These are phyloP conservation scores for Aethes cnicana DNA, from an alignment of 2,888 invertebrate genomes.

Conservation along the genomic window DNA sequence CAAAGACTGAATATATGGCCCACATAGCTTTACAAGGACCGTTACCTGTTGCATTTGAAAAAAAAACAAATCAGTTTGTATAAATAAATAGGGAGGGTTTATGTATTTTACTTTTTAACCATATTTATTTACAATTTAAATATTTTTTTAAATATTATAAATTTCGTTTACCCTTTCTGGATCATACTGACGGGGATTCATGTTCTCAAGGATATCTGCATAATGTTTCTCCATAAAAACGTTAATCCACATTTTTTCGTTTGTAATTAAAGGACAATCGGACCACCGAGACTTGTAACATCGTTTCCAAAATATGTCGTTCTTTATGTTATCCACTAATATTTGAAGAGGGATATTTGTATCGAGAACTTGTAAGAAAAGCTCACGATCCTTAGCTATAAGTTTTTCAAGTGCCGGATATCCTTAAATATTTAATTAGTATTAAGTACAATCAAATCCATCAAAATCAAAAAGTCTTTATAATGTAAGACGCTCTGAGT, in stretches of 20 bases:
- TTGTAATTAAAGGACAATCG: conserved; percentile 50
- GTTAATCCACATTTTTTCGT: conserved; percentile 67
- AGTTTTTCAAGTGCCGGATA: conserved; percentile 60
- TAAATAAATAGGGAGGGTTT: conserved; percentile 18
- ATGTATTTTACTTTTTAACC: conserved; percentile 2
- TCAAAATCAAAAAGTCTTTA: neutral
- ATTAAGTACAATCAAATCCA: conserved; percentile 4
- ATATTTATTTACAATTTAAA: no score
- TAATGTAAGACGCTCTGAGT: no score
- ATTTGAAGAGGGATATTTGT: conserved; percentile 67
- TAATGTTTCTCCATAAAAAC: conserved; percentile 72
- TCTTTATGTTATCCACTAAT: conserved; percentile 71
- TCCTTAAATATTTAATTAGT: conserved; percentile 44
- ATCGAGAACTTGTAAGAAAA: conserved; percentile 66
- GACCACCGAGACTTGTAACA: conserved; percentile 66
- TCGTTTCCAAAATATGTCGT: conserved; percentile 75
- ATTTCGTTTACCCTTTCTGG: conserved; percentile 73
- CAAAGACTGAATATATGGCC: conserved; percentile 67
- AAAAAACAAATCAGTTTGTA: no score
- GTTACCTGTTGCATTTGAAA: conserved; percentile 63
- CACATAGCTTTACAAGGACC: conserved; percentile 68
- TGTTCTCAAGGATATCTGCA: conserved; percentile 70
- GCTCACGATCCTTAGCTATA: conserved; percentile 67
- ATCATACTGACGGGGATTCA: conserved; percentile 74
- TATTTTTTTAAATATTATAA: no score